Conservation (phyloP, 1,140 invertebrate species). For the Acarapis woodi region DNA sequence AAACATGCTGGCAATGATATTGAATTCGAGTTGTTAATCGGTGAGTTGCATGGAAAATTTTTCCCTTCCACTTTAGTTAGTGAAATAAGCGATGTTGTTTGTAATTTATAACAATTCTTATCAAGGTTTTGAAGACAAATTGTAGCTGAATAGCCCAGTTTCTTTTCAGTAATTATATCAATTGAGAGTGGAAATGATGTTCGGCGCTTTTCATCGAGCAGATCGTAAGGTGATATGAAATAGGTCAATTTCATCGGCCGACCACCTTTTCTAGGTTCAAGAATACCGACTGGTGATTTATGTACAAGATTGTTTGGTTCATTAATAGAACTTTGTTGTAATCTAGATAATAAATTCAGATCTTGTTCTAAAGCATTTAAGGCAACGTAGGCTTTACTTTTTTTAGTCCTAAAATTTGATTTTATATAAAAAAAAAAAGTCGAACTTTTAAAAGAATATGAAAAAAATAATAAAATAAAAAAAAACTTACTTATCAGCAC, state of each 20-base stretch:
- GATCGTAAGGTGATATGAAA: constrained; percentile 76
- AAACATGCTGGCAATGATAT: constrained; percentile 64
- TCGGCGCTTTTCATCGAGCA: constrained; percentile 41
- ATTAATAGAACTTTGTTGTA: constrained; percentile 33
- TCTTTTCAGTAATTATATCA: constrained; percentile 32
- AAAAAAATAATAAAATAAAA: not conserved
- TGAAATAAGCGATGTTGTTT: constrained; percentile 39
- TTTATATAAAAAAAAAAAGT: not conserved
- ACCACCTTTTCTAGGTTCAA: constrained; percentile 24
- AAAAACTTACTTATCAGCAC: constrained; percentile 59
- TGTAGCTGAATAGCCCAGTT: constrained; percentile 53
- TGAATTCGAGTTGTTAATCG: constrained; percentile 48
- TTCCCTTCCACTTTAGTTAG: constrained; percentile 38
- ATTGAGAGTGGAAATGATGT: constrained; percentile 38
- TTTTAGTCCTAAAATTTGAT: constrained; percentile 21
- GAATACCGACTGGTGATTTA: constrained; percentile 52
- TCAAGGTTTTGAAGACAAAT: constrained; percentile 59
- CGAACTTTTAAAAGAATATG: not conserved
- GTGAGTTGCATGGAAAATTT: constrained; percentile 42
- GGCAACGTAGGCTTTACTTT: constrained; percentile 69
- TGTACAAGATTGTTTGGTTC: constrained; percentile 60
- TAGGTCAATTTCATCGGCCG: constrained; percentile 78
- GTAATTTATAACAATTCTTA: constrained; percentile 43
- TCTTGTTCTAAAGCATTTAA: constrained; percentile 70
- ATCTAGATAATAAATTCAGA: constrained; percentile 46